A percentile compares a stretch with the other conserved stretches of the same genome.
Conservation (phyloP, 2,888 invertebrate genomes). For the Bombyx huttoni region DNA sequence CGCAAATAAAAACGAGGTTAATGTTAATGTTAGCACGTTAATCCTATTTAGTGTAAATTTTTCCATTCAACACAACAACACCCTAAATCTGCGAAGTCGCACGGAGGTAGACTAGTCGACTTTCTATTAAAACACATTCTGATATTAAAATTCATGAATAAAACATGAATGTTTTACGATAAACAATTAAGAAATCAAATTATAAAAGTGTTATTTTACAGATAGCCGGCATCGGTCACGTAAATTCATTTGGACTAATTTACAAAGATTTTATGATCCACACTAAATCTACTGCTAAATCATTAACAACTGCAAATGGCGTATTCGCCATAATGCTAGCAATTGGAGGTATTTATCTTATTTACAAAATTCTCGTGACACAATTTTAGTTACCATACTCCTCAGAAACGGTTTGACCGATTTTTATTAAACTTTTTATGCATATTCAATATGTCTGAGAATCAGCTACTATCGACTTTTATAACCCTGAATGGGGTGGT, state of each 20-base stretch:
- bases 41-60: neutral
- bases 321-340: conserved; percentile 59
- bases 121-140: neutral
- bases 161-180: neutral
- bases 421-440: too few species aligned
- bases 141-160: neutral
- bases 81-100: neutral
- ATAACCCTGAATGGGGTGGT: neutral
- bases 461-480: too few species aligned
- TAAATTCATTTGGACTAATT: conserved; percentile 74
- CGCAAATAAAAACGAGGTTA: conserved; percentile 5
- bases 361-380: too few species aligned
- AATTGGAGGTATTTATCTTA: conserved; percentile 38
- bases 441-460: too few species aligned
- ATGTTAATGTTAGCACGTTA: neutral
- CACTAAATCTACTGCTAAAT: conserved; percentile 50
- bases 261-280: conserved; percentile 56
- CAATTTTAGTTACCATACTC: too few species aligned
- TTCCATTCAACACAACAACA: neutral
- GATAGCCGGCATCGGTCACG: conserved; percentile 74
- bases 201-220: conserved; percentile 28
- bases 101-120: neutral
- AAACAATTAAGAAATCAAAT: neutral
- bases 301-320: conserved; percentile 54
- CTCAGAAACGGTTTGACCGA: too few species aligned